Conservation (phyloP, 1,140 invertebrate species). For the Drosophila cardini region DNA sequence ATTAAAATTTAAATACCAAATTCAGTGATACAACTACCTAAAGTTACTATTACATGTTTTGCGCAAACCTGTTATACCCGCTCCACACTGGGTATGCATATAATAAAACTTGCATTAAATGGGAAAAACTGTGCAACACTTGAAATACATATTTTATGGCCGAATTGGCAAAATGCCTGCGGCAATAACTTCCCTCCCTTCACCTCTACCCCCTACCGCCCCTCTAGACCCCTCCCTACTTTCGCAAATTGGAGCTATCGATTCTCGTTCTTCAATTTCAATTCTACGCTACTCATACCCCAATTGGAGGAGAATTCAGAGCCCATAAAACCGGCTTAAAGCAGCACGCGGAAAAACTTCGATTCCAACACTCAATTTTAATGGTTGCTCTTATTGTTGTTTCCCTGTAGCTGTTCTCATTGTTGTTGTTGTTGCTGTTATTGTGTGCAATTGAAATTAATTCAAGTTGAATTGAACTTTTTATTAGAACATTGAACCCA, state of each 20-base stretch:
- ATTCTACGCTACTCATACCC: background rate
- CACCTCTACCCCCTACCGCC: too few relatives aligned
- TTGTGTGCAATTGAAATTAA: slow-evolving; percentile 78
- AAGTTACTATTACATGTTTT: too few relatives aligned
- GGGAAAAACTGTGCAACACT: slow-evolving; percentile 58
- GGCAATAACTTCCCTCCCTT: background rate
- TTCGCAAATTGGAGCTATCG: too few relatives aligned
- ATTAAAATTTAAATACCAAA: too few relatives aligned
- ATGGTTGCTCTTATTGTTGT: slow-evolving; percentile 25
- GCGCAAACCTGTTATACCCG: too few relatives aligned
- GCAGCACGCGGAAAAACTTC: slow-evolving; percentile 41
- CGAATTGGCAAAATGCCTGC: slow-evolving; percentile 44
- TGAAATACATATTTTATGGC: slow-evolving; percentile 43
- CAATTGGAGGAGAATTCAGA: background rate
- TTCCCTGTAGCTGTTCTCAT: slow-evolving; percentile 13
- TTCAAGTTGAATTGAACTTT: slow-evolving; percentile 80
- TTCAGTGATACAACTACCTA: too few relatives aligned
- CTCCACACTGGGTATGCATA: background rate
- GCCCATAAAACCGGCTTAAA: slow-evolving; percentile 45
- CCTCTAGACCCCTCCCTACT: too few relatives aligned
- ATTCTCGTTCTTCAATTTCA: background rate
- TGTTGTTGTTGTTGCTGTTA: slow-evolving; percentile 21
- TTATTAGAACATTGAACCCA: slow-evolving; percentile 79
- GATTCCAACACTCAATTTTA: slow-evolving; percentile 35
- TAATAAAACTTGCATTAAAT: slow-evolving; percentile 59